Base-by-base conservation (phyloP, 1,140 invertebrate genomes). In the Galleria mellonella region DNA sequence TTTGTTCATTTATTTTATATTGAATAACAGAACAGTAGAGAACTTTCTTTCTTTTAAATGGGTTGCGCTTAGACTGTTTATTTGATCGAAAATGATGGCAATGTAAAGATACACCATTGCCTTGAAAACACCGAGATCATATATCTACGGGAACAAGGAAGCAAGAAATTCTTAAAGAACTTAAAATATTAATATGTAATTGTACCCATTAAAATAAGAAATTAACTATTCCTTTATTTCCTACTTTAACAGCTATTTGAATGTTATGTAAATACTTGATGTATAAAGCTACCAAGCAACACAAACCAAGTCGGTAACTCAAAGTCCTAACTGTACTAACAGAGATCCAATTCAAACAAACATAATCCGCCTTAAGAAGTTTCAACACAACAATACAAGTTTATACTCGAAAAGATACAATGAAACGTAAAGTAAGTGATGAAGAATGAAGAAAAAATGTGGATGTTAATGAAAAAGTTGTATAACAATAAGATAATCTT, bases 321-420 rank as follows among this genome's bases (percentile, higher is more conserved):
- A 57, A 62, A 67, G 51, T 13, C 32, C 9, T 23, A 23, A 14
- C 32, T 17, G 41, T 11, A 7, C 31, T 28, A 14, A 47, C 53
- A 44, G 50, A 53, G 47, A 53, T 33, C 31, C 31, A 58, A 49
- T 44, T 51, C 48, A 32, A 44, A 46, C 43, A 35, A 32, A 48
- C 45, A 47, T 72, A 72, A 76, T 76, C 72, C 70, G 52, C 58
- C 61, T 72, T 72, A 67, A 52, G 57, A 51, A 59, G 63, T 61
- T 64, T 67, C 62, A 49, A 55, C 43, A 55, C 51, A 63, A 71
- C 67, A 76, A 72, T 66, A 42, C 35, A 49, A 58, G 51, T 67
- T 70, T 65, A 70, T 61, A 47, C 64, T 59, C 52, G 58, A 62
- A 45, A 44, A 49, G 41, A 58, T 36, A 50, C 47, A 55, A 48